Conservation (phyloP, 2,797 vertebrate species). For the Gallinago nigripennis region DNA sequence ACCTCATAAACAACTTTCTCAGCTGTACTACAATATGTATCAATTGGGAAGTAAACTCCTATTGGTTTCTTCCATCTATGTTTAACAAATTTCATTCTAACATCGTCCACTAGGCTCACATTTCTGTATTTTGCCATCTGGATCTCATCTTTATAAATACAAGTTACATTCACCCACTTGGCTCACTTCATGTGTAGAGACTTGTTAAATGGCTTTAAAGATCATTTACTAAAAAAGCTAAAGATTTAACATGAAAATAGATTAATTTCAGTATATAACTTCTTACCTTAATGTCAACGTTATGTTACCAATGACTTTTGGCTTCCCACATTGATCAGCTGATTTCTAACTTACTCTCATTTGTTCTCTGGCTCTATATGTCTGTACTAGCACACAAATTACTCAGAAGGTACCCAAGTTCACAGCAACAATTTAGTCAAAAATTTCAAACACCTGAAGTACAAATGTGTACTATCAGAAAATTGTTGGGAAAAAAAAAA, state of each 20-base stretch:
- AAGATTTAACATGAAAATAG: constrained; percentile 45
- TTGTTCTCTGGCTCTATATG: constrained; percentile 22
- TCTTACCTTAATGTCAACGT: constrained; percentile 31
- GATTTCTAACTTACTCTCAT: constrained; percentile 31
- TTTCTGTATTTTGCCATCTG: constrained; percentile 51
- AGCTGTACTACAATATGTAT: neutral
- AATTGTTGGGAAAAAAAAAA: neutral
- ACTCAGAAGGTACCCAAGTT: neutral
- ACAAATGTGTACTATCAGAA: neutral
- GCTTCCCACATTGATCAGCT: constrained; percentile 21
- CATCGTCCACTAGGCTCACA: neutral
- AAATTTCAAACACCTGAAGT: constrained; percentile 5
- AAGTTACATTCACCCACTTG: constrained; percentile 53
- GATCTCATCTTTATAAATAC: constrained; percentile 50
- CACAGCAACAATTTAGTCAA: neutral
- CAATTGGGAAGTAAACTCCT: neutral
- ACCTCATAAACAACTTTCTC: neutral
- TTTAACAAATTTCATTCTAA: constrained; percentile 22
- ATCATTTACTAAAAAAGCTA: constrained; percentile 67
- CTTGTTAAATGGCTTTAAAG: constrained; percentile 62
- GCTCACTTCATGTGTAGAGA: constrained; percentile 32
- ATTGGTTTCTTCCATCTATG: neutral
- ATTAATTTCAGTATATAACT: constrained; percentile 54
- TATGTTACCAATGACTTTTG: constrained; percentile 23
- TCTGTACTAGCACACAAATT: neutral